Conservation (phyloP, 2,797 vertebrate species). For the Setipinna tenuifilis region DNA sequence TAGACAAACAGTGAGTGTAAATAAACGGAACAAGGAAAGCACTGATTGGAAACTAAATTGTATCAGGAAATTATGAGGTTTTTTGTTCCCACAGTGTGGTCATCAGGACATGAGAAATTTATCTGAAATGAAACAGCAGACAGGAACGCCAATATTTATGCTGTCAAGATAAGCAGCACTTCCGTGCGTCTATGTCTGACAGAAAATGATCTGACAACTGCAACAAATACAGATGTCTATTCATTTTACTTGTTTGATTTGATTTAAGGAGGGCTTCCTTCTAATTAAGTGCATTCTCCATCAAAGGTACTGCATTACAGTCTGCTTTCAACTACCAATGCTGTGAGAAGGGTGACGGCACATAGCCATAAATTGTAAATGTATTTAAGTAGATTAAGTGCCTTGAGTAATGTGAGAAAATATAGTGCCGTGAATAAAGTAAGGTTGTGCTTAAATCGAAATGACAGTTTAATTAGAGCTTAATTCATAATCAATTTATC, state of each 20-base stretch:
- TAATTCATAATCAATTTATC: neutral
- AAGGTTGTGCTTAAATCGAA: neutral
- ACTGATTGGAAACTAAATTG: constrained; percentile 10
- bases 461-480: neutral
- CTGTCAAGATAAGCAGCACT: constrained; percentile 16
- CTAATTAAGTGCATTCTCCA: neutral
- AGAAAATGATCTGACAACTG: neutral
- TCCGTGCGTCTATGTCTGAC: neutral
- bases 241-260: neutral
- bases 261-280: neutral
- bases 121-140: neutral
- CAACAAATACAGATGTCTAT: neutral
- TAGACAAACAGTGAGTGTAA: constrained; percentile 28
- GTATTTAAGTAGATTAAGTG: too few relatives aligned
- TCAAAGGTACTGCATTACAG: neutral
- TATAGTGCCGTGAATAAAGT: neutral
- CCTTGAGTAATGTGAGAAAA: neutral
- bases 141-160: neutral
- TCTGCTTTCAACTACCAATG: too few relatives aligned
- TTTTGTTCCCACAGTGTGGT: neutral
- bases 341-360: too few relatives aligned
- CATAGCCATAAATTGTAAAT: too few relatives aligned
- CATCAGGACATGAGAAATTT: neutral
- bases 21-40: constrained; percentile 40
- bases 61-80: neutral